Evolutionary conservation across 1,140 invertebrate genomes (phyloP).

Genomic region (Pseudomyrmex sp.): DNA sequence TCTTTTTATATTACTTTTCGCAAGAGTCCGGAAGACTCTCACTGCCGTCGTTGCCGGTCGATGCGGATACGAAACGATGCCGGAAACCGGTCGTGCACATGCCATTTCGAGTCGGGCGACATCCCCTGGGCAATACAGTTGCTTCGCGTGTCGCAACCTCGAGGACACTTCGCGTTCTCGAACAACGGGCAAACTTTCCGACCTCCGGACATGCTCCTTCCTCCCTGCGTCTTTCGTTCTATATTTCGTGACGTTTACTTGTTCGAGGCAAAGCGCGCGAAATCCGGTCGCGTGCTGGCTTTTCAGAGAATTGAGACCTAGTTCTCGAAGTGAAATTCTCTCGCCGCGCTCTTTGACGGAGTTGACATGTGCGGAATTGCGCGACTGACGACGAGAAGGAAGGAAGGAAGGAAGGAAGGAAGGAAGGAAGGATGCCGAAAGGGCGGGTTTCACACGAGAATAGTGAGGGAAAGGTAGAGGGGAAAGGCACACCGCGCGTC

Average conservation of each 20-base stretch:
- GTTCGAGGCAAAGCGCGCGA: conserved; percentile 7
- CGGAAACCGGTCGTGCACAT: background rate
- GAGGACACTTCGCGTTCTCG: background rate
- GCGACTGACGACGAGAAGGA: background rate
- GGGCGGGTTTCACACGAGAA: conserved; percentile 5
- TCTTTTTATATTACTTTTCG: background rate
- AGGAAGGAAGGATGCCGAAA: conserved; percentile 9
- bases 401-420: background rate
- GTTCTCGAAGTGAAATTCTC: background rate
- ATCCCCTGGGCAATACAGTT: conserved; percentile 34
- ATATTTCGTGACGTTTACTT: conserved; percentile 29
- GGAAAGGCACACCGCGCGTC: background rate
- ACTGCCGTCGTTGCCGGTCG: background rate
- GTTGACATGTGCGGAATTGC: background rate
- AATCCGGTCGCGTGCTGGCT: conserved; percentile 12
- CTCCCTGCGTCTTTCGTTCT: background rate
- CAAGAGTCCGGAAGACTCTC: background rate
- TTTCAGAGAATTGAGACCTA: background rate
- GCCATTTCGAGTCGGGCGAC: background rate
- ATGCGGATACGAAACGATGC: background rate
- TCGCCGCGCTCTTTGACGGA: background rate
- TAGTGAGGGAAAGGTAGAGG: background rate
- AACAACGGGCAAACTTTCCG: conserved; percentile 22
- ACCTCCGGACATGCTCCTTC: background rate
- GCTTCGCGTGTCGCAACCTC: conserved; percentile 15